phyloP scores from a whole-genome alignment of 2,113 vertebrate genomes.

The Herpetotheres cachinnans region DNA sequence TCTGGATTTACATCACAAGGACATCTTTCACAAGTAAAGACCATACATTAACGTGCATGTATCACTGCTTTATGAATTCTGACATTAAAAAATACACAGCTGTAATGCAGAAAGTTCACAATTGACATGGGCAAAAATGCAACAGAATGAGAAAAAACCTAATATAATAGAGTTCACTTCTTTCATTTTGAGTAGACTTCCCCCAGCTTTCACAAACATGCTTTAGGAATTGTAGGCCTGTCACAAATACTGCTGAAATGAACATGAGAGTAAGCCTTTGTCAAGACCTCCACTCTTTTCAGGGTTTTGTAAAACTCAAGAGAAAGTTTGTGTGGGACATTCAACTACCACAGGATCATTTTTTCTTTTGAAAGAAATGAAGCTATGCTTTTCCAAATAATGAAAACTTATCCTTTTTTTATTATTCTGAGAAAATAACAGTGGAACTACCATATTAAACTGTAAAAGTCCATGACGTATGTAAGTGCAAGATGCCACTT shows the following conservation, averaged over 20 bases:
- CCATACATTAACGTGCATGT: rapidly evolving
- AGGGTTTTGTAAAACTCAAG: not conserved
- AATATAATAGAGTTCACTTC: not conserved
- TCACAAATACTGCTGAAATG: not conserved
- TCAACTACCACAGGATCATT: not conserved
- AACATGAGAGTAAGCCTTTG: not conserved
- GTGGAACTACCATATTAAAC: not conserved
- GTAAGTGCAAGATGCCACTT: not conserved
- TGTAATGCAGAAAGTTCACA: not conserved
- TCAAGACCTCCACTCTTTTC: not conserved
- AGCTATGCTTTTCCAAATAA: not conserved
- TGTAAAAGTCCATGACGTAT: not conserved
- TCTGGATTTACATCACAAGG: not conserved
- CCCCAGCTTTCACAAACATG: not conserved
- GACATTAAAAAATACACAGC: not conserved
- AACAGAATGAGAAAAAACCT: not conserved
- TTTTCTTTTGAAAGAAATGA: not conserved
- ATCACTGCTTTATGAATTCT: not conserved
- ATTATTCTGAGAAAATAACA: conserved; percentile 13
- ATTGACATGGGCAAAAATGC: not conserved
- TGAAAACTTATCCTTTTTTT: not conserved
- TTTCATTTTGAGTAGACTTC: not conserved
- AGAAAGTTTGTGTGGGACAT: not conserved
- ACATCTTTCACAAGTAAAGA: not conserved
- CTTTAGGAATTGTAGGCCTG: not conserved